Base-by-base conservation (phyloP, 2,797 vertebrate species). In the Sebastes matsubarae region DNA sequence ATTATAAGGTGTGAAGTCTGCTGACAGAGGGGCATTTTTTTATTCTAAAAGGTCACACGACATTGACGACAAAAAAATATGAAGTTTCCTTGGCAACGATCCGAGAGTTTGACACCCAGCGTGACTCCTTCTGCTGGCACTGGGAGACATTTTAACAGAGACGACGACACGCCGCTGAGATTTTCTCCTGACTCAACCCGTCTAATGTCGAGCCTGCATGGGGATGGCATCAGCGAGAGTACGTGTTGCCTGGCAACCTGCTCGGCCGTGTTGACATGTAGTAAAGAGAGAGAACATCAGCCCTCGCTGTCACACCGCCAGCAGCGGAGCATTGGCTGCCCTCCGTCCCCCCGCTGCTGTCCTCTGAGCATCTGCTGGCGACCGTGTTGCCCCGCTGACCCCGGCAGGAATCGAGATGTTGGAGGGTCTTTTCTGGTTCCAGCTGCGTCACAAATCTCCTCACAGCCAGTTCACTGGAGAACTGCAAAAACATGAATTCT, bases 241-340 rank as follows among this genome's bases (percentile, higher is more conserved):
- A 57, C 6, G 63, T 77, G 94, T 94, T 92, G 94, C 94, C 87
- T 79, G 77, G 94, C 88, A 88, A 95, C 94, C 64, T 5, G 74
- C 67, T 77, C 57, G 29, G 84, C 82, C 72, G 70, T 87, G 87
- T 94, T 92, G 82, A 89, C 86, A 90, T 72, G 82, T 84, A 85
- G 84, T 79, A 73, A 87, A 89, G 24, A 3, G 59, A 78, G 60
- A 84, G 36, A 38, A 82, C 65, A 76, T 84, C 59, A 69, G 68
- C 79, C 34, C 36, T 36, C 16, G 6, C 80, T 58, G 52, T 77
- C 75, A 50, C 42, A 38, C 88, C 30, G 1, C 77, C 42, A 71
- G 86, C 77, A 2, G 5, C 58, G 24, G 36, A 77, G 25, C 66
- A 77, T 6, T 3, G n/a, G 25, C 60, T 30, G 22, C 46, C 54